Percentiles rank a stretch among this genome's conserved stretches.
Evolutionary conservation across 1,140 invertebrate genomes (phyloP).

Genomic region (Harpegnathos saltator): DNA sequence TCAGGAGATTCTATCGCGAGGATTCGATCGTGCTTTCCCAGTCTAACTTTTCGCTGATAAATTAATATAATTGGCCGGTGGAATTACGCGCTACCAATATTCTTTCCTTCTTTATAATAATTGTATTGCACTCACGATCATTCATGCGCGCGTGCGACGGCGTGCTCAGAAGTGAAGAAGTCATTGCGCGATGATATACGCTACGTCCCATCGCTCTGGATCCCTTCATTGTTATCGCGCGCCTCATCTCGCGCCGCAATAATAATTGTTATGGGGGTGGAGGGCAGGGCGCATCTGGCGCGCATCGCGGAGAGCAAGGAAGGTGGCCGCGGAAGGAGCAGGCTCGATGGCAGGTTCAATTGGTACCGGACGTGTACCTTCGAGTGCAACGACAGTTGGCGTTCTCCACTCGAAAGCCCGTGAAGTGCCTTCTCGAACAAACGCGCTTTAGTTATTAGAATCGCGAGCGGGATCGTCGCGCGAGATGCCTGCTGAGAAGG

Average conservation of each 20-base stretch:
- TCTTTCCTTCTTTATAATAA: too few relatives aligned
- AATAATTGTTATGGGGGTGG: slow-evolving; percentile 37
- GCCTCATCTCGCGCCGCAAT: slow-evolving; percentile 4
- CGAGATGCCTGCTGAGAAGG: slow-evolving; percentile 43
- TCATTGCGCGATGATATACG: too few relatives aligned
- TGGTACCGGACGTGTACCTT: slow-evolving; percentile 68
- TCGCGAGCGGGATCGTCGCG: slow-evolving; percentile 51
- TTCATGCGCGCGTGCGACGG: too few relatives aligned
- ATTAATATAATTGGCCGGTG: too few relatives aligned
- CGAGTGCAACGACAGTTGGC: slow-evolving; percentile 85
- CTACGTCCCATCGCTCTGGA: too few relatives aligned
- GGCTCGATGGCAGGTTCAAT: slow-evolving; percentile 46
- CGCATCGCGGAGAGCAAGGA: background rate
- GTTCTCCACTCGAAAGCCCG: slow-evolving; percentile 80
- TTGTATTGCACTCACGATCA: too few relatives aligned
- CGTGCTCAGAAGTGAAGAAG: too few relatives aligned
- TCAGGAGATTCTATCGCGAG: slow-evolving; percentile 19
- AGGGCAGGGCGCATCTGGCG: slow-evolving; percentile 47
- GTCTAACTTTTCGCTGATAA: too few relatives aligned
- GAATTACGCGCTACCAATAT: too few relatives aligned
- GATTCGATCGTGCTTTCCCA: background rate
- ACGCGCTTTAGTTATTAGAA: slow-evolving; percentile 76
- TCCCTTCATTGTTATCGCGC: background rate
- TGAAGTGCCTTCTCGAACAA: slow-evolving; percentile 72
- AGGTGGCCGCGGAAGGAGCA: background rate